These are phyloP conservation scores for Drosophila paramelanica DNA, from an alignment of 2,888 invertebrate genomes.

Conservation along the genomic window DNA sequence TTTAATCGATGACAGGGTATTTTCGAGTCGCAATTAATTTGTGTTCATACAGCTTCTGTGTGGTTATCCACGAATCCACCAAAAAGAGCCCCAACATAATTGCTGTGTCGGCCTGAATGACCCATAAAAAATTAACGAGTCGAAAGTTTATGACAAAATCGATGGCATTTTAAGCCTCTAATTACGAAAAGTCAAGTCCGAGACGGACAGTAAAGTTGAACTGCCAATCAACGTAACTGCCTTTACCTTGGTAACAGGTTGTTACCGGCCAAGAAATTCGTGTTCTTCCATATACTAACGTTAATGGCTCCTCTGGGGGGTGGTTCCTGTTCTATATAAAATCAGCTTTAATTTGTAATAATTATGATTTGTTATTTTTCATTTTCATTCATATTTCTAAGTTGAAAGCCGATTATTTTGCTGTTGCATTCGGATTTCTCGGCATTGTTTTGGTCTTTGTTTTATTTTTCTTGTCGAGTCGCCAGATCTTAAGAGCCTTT, in stretches of 20 bases:
- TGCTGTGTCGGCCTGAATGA: conserved; percentile 20
- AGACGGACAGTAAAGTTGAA: conserved; percentile 8
- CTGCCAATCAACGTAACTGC: conserved; percentile 20
- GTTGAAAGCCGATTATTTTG: conserved; percentile 27
- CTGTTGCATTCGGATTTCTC: neutral
- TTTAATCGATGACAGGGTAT: conserved; percentile 4
- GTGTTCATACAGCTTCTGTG: no score
- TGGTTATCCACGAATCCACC: no score
- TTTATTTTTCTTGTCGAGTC: conserved; percentile 2
- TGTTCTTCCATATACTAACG: neutral
- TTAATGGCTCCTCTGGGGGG: neutral
- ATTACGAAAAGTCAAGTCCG: conserved; percentile 33
- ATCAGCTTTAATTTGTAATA: neutral
- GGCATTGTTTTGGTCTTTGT: neutral
- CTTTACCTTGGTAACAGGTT: conserved; percentile 2
- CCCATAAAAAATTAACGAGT: conserved; percentile 36
- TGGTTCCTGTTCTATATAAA: neutral
- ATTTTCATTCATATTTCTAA: no score
- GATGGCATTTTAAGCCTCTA: conserved; percentile 40
- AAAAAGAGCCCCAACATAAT: conserved; percentile 13
- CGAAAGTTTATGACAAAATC: conserved; percentile 42
- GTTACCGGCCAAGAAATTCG: neutral
- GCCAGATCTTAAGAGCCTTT: conserved; percentile 21
- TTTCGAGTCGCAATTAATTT: no score
- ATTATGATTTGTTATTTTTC: no score